Base-by-base conservation (phyloP, 2,888 invertebrate species). In the Crossocerus cetratus region DNA sequence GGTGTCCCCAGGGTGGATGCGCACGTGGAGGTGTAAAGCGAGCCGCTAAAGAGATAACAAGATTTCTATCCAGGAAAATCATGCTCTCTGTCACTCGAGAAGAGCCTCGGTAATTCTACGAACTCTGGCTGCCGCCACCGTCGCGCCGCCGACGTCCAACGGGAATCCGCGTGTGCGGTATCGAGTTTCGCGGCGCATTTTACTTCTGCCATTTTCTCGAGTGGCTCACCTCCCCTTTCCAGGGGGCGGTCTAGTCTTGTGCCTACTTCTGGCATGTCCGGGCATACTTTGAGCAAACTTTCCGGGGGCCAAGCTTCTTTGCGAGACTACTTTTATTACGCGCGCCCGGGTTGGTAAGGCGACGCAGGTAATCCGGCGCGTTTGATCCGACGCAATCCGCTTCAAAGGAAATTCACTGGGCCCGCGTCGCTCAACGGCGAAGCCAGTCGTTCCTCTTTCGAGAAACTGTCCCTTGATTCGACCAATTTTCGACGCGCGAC, bases 11-110 rank as follows among this genome's bases (percentile, higher is more conserved):
- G 76, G 72, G 62, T 68, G 66, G 67, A 64, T 58, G 69, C 80
- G 76, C 80, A 76, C 82, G 76, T 81, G 80, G 82, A 69, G 69
- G 58, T 72, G 80, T 81, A 82, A 81, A 74, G 60, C 63, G 79
- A 81, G 69, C 72, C 69, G 73, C 45, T 42, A 21, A 60, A 49
- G 60, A 65, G 76, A 81, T 76, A 78, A 72, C 58, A 61, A 72
- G 73, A 21, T 69, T 72, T 78, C 69, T 78, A 68, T 78, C 68
- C 49, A 68, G 72, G 74, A 80, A 80, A 80, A 74, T 57, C 69
- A 59, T 69, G 67, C 20, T 57, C 60, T 49, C 22, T 57, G 70
- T 67, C 20, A 75, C 32, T 21, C 55, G 75, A 75, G 58, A 57
- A 45, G 57, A 60, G 18, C 21, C 60, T 21, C 23, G 49, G 69